phyloP scores from a whole-genome alignment of 2,888 invertebrate genomes.

The Philereme vetulata region DNA sequence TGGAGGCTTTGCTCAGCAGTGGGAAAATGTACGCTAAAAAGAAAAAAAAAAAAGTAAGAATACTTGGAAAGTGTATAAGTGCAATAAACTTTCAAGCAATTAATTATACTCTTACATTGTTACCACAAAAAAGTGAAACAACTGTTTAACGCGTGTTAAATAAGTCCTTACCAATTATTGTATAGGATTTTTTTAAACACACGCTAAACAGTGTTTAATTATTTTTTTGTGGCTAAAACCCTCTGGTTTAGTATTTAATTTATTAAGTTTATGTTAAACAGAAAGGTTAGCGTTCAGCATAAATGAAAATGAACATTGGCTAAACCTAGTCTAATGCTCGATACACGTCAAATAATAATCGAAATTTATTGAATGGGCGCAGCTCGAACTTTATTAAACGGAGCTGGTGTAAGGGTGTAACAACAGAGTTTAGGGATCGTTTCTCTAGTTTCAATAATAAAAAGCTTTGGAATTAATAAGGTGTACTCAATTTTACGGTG shows the following conservation, averaged over 20 bases:
- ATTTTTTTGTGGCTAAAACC: no score
- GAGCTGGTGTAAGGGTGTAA: neutral
- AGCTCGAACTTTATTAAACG: neutral
- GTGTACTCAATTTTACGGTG: slow-evolving; percentile 18
- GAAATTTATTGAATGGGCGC: slow-evolving; percentile 45
- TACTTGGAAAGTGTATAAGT: slow-evolving; percentile 15
- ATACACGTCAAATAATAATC: slow-evolving; percentile 50
- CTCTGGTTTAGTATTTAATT: no score
- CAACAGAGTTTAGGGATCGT: neutral
- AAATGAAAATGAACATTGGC: slow-evolving; percentile 48
- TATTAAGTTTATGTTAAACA: slow-evolving; percentile 41
- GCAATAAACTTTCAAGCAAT: slow-evolving; percentile 44
- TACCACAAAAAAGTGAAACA: no score
- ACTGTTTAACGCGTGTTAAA: no score
- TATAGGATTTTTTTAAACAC: no score
- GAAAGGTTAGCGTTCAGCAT: slow-evolving; percentile 46
- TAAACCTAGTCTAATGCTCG: slow-evolving; percentile 40
- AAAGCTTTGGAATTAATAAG: slow-evolving; percentile 11
- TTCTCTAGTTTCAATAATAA: neutral
- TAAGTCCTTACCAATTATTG: no score
- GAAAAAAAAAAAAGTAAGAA: slow-evolving; percentile 4
- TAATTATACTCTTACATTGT: slow-evolving; percentile 33
- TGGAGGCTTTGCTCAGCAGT: no score
- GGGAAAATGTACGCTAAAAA: no score
- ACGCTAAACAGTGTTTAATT: no score